phyloP scores from a whole-genome alignment of 2,888 invertebrate species.

The Branchellion lobata region DNA sequence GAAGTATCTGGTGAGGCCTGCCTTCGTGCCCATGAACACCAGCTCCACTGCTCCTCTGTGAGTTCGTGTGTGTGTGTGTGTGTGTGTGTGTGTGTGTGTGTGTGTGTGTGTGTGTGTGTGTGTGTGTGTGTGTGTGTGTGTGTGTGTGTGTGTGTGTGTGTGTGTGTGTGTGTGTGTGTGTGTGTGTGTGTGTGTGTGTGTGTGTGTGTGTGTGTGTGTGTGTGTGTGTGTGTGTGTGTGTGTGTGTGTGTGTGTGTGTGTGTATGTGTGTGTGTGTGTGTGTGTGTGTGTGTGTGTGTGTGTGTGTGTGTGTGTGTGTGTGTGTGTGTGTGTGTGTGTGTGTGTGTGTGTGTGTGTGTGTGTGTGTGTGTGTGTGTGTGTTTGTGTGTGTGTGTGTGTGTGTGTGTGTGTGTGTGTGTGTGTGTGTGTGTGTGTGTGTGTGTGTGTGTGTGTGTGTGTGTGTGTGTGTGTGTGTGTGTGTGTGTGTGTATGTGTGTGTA shows the following conservation, averaged over 20 bases:
- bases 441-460: neutral
- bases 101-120: neutral
- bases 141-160: neutral
- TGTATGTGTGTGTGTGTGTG: neutral
- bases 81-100: neutral
- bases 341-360: conserved; percentile 8
- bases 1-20: conserved; percentile 56
- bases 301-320: neutral
- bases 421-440: neutral
- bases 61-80: neutral
- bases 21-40: conserved; percentile 58
- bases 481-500: no score
- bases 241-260: neutral
- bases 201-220: neutral
- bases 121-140: conserved; percentile 16
- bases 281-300: neutral
- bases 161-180: neutral
- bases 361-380: neutral
- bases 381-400: neutral
- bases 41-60: conserved; percentile 56
- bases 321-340: neutral
- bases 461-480: neutral
- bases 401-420: neutral
- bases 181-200: neutral
- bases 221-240: neutral